A percentile compares a stretch with the other conserved stretches of the same genome.
Evolutionary conservation across 2,888 invertebrate genomes (phyloP).

Genomic region (Chalcosyrphus nemorum): DNA sequence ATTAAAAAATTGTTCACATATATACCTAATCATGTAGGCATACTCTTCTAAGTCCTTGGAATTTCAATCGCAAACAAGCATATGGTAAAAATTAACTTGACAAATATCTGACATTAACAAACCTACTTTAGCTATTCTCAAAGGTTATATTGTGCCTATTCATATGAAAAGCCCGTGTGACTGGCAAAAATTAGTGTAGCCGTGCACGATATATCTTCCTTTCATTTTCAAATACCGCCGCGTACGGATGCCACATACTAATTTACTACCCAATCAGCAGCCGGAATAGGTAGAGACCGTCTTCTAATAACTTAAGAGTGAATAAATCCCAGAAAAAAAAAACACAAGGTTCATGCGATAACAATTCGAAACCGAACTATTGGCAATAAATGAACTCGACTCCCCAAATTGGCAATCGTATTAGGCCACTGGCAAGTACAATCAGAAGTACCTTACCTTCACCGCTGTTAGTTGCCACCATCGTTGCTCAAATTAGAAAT

Average conservation of each 20-base stretch:
- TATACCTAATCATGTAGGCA: too few species aligned
- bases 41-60: too few species aligned
- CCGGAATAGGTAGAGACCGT: conserved; percentile 15
- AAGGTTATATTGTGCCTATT: neutral
- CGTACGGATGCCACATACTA: conserved; percentile 59
- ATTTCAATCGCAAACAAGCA: too few species aligned
- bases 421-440: conserved; percentile 59
- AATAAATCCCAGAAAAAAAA: conserved; percentile 61
- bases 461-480: conserved; percentile 15
- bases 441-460: conserved; percentile 55
- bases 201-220: conserved; percentile 63
- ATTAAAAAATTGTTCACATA: too few species aligned
- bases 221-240: conserved; percentile 66
- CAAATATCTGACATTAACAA: conserved; percentile 6
- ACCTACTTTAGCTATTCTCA: neutral
- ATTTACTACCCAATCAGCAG: conserved; percentile 56
- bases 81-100: neutral
- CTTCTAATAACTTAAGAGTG: conserved; percentile 45
- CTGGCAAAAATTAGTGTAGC: conserved; percentile 26
- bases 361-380: conserved; percentile 68
- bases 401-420: conserved; percentile 64
- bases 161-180: neutral
- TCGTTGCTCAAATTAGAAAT: conserved; percentile 29
- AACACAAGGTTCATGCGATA: conserved; percentile 69
- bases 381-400: conserved; percentile 70